Evolutionary conservation across 2,797 vertebrate genomes (phyloP).

Genomic region (Lacerta agilis): DNA sequence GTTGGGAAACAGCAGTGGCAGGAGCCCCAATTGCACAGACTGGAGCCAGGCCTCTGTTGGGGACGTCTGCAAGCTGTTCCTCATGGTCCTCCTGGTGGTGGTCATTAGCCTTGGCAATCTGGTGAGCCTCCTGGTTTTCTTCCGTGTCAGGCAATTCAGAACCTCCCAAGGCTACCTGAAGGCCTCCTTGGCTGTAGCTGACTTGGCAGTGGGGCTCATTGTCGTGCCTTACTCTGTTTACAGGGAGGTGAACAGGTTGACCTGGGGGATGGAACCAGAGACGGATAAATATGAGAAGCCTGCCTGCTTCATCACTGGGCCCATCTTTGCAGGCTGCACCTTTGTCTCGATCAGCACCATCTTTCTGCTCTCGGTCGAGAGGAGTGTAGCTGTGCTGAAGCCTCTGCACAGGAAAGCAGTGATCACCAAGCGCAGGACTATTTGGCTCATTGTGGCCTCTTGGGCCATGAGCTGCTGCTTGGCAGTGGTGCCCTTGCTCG

Average conservation of each 20-base stretch:
- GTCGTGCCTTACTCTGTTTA: conserved; percentile 88
- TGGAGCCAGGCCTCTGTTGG: conserved; percentile 80
- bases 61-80: conserved; percentile 74
- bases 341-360: conserved; percentile 89
- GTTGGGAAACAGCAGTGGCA: conserved; percentile 39
- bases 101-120: conserved; percentile 85
- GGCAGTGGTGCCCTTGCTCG: conserved; percentile 79
- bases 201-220: conserved; percentile 84
- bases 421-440: conserved; percentile 80
- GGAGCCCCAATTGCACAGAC: conserved; percentile 70
- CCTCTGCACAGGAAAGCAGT: conserved; percentile 84
- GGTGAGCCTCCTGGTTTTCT: conserved; percentile 84
- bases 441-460: conserved; percentile 80
- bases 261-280: conserved; percentile 52
- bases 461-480: conserved; percentile 83
- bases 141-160: conserved; percentile 80
- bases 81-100: conserved; percentile 83
- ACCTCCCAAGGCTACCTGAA: conserved; percentile 86
- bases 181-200: conserved; percentile 84
- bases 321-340: conserved; percentile 85
- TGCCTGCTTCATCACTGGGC: conserved; percentile 85
- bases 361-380: conserved; percentile 86
- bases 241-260: conserved; percentile 77
- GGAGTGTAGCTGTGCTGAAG: conserved; percentile 83
- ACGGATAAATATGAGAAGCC: conserved; percentile 61